phyloP scores from a whole-genome alignment of 2,113 vertebrate species.

The Eptatretus burgeri region DNA sequence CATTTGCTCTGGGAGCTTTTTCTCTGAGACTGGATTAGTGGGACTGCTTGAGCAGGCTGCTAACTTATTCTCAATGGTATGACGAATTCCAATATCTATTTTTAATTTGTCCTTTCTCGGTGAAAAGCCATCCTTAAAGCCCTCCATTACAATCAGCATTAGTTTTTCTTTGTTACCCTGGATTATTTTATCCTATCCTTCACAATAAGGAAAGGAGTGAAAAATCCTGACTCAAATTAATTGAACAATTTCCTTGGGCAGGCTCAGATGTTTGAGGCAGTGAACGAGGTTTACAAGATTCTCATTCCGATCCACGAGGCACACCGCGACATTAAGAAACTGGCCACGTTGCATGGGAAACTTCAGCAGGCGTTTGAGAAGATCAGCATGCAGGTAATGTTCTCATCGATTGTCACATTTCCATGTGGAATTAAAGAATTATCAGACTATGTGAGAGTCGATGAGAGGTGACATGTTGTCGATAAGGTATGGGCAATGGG shows the following conservation, averaged over 20 bases:
- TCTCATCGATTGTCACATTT: too few species aligned
- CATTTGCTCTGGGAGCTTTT: conserved; percentile 94
- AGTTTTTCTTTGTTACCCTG: too few species aligned
- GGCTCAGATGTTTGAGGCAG: conserved; percentile 95
- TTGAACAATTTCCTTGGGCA: conserved; percentile 16
- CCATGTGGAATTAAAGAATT: too few species aligned
- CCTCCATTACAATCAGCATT: too few species aligned
- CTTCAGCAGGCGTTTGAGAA: conserved; percentile 97
- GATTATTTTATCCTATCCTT: too few species aligned
- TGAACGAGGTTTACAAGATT: conserved; percentile 95
- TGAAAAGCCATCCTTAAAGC: neutral
- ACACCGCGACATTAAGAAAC: conserved; percentile 84
- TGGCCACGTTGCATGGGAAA: conserved; percentile 95
- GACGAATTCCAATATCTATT: conserved; percentile 3
- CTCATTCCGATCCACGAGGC: conserved; percentile 93
- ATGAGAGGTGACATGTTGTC: too few species aligned
- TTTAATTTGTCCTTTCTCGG: neutral
- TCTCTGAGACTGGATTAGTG: conserved; percentile 78
- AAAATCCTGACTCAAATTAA: too few species aligned
- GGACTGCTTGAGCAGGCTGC: conserved; percentile 85
- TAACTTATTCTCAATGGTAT: conserved; percentile 80
- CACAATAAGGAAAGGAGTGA: too few species aligned
- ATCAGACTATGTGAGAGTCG: too few species aligned
- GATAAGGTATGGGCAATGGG: too few species aligned
- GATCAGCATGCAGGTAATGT: conserved; percentile 77